Evolutionary conservation across 2,113 vertebrate genomes (phyloP), one percentile per base, ranked within the genome.

Genomic region (Mionectes macconnelli): DNA sequence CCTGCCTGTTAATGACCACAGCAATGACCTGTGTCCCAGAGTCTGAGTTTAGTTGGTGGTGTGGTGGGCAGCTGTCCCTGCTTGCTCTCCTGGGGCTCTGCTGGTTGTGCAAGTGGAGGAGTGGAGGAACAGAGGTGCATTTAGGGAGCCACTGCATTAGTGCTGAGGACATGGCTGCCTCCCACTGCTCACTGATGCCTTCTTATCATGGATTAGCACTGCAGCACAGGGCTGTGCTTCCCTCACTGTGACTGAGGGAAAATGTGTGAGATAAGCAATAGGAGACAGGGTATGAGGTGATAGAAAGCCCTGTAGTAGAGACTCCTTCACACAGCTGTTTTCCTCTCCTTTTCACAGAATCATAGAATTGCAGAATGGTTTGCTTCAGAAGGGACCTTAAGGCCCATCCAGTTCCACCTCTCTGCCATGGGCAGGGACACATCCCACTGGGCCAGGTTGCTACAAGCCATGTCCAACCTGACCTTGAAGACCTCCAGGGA

Each of bases 391-490:
- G 17, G 10, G 5, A 39, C 14, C 4, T 55, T 45, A 39, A 62
- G 52, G 4, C 15, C 0, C 21, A 66, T 17, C 21, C 31, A 22
- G 4, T 47, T 12, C 82, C 49, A 39, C 8, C 8, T 14, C 20
- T 9, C 10, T 10, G 42, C 35, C 44, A 25, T 7, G 22, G 23
- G 10, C 19, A 62, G 33, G 64, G 28, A 55, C 56, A 30, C 3
- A 3, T 87, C 0, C 20, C 47, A 6, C 30, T 6, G 0, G 27
- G 6, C 47, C 40, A 55, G 49, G 16, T 0, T 4, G 17, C 44
- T 50, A 52, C 52, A 8, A 24, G 7, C 40, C 31, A 30, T 1
- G 0, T 59, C 53, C 49, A 79, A 0, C 21, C 30, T 42, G 35
- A 25, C 9, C 35, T 37, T 28, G 67, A 37, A 0, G 67, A 79